Conservation (phyloP, 1,140 invertebrate genomes). For the Macrotrachela quadricornifera region DNA sequence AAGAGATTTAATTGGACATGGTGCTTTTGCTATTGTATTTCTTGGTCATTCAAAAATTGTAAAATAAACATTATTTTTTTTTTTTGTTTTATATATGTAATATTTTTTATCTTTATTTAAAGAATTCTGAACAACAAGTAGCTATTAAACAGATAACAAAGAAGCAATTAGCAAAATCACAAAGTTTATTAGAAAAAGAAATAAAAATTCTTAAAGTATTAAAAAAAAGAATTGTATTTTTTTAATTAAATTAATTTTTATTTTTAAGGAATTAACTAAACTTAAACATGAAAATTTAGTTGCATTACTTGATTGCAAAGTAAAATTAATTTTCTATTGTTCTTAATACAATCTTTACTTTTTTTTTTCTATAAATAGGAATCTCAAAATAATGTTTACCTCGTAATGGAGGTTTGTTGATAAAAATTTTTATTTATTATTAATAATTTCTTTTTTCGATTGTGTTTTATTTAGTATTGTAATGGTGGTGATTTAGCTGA, state of each 20-base stretch:
- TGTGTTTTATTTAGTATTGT: conserved; percentile 53
- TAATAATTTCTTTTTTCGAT: not conserved
- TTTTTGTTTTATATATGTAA: too few relatives aligned
- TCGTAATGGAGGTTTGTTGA: conserved; percentile 74
- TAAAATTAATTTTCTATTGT: conserved; percentile 15
- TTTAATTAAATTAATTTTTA: conserved; percentile 2
- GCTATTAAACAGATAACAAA: conserved; percentile 94
- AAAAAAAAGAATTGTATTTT: not conserved
- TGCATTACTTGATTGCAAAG: conserved; percentile 77
- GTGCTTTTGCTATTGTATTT: conserved; percentile 95
- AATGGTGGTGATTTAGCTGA: conserved; percentile 96
- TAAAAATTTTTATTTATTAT: not conserved
- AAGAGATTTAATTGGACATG: conserved; percentile 78
- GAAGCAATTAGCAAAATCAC: conserved; percentile 84
- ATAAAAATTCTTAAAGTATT: conserved; percentile 78
- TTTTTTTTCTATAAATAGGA: conserved; percentile 46
- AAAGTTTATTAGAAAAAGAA: conserved; percentile 86
- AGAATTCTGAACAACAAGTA: conserved; percentile 64
- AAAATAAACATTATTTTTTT: not conserved
- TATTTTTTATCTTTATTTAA: conserved; percentile 26
- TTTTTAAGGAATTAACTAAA: conserved; percentile 68
- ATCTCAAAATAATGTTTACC: conserved; percentile 69
- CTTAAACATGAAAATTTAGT: conserved; percentile 96
- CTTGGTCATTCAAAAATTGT: conserved; percentile 46
- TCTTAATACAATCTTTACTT: conserved; percentile 11